A percentile compares a stretch with the other conserved stretches of the same genome.
phyloP scores from a whole-genome alignment of 2,888 invertebrate genomes.

The Linnaemya tessellans region DNA sequence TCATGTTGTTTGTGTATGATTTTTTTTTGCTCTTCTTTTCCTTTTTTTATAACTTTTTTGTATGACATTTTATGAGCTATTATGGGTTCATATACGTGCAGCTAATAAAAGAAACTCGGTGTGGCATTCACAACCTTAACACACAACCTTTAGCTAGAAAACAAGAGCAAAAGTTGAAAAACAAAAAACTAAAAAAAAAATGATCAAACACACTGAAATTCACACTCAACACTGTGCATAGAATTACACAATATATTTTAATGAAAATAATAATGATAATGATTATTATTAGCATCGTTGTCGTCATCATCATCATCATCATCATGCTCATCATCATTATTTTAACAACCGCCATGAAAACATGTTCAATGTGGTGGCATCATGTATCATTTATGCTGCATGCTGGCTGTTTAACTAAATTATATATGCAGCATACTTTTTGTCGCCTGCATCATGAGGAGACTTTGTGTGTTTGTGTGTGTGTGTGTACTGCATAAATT shows the following conservation, averaged over 20 bases:
- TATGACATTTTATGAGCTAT: slow-evolving; percentile 50
- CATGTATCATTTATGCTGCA: slow-evolving; percentile 53
- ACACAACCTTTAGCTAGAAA: slow-evolving; percentile 70
- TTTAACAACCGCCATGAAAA: slow-evolving; percentile 53
- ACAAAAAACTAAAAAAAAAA: background rate
- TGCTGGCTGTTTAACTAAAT: slow-evolving; percentile 54
- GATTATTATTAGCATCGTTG: background rate
- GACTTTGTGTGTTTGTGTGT: background rate
- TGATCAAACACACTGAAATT: slow-evolving; percentile 23
- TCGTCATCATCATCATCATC: slow-evolving; percentile 12
- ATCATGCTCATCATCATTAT: slow-evolving; percentile 25
- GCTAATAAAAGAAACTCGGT: slow-evolving; percentile 56
- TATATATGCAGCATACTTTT: slow-evolving; percentile 52
- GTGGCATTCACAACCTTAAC: slow-evolving; percentile 69
- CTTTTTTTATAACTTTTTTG: background rate
- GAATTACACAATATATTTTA: slow-evolving; percentile 54
- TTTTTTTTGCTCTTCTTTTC: background rate
- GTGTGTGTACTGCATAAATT: slow-evolving; percentile 23
- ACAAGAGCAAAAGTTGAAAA: slow-evolving; percentile 39
- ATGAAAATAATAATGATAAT: slow-evolving; percentile 39
- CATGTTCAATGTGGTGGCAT: slow-evolving; percentile 48
- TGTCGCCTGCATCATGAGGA: slow-evolving; percentile 52
- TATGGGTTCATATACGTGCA: slow-evolving; percentile 58
- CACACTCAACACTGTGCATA: slow-evolving; percentile 18
- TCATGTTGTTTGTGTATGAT: too few relatives aligned